Evolutionary conservation across 1,140 invertebrate genomes (phyloP).

Genomic region (Bombus picipes): DNA sequence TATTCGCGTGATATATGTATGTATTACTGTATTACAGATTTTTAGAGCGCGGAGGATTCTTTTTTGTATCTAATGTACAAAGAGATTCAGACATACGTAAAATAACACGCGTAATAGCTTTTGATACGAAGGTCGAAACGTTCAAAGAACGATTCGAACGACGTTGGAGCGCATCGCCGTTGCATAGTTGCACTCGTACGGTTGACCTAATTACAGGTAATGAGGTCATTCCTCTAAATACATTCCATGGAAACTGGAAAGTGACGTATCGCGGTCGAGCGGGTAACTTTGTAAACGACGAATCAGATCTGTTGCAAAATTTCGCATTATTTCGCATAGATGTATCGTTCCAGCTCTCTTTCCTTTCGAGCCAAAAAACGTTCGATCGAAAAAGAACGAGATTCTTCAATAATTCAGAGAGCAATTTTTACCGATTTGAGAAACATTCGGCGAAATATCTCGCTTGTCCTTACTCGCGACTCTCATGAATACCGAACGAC

Average conservation of each 20-base stretch:
- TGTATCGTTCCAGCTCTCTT: too few relatives aligned
- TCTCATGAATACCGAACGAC: not conserved
- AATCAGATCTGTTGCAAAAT: conserved; percentile 63
- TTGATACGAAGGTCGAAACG: not conserved
- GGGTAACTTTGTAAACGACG: conserved; percentile 62
- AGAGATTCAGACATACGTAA: not conserved
- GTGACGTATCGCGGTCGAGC: conserved; percentile 57
- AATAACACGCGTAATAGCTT: not conserved
- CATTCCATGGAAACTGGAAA: conserved; percentile 66
- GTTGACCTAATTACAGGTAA: conserved; percentile 60
- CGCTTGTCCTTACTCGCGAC: not conserved
- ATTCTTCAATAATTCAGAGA: not conserved
- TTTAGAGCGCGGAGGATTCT: not conserved
- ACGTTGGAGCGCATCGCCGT: conserved; percentile 15
- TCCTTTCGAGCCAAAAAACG: not conserved
- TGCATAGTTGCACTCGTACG: conserved; percentile 20
- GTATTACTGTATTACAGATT: too few relatives aligned
- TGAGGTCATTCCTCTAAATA: conserved; percentile 67
- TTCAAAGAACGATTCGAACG: conserved; percentile 10
- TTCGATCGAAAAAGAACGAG: not conserved
- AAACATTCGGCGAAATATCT: conserved; percentile 8
- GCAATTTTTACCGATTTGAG: not conserved
- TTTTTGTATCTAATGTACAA: not conserved
- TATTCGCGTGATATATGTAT: not conserved
- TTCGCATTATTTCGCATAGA: not conserved